Percentiles rank a stretch among this genome's conserved stretches.
These are phyloP conservation scores for Neoascia interrupta DNA, from an alignment of 2,888 invertebrate genomes.

Conservation along the genomic window DNA sequence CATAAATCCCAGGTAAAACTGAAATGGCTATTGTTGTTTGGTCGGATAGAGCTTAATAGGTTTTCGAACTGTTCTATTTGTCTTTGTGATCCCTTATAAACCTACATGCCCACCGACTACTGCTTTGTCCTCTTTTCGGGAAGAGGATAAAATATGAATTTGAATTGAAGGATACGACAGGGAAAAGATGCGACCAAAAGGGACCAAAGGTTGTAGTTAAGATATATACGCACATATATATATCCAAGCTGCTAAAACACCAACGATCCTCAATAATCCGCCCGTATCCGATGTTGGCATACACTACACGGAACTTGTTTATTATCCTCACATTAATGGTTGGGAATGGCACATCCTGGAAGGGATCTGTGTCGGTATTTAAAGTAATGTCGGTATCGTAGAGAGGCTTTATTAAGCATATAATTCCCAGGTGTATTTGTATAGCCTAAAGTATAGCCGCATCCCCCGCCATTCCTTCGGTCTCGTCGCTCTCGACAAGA, in stretches of 20 bases:
- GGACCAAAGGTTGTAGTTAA: slow-evolving; percentile 9
- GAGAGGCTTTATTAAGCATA: slow-evolving; percentile 36
- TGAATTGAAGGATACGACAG: slow-evolving; percentile 24
- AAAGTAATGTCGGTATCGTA: slow-evolving; percentile 54
- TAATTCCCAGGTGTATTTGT: slow-evolving; percentile 59
- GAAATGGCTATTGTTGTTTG: slow-evolving; percentile 40
- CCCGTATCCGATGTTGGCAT: slow-evolving; percentile 46
- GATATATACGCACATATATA: too few relatives aligned
- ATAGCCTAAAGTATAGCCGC: too few relatives aligned
- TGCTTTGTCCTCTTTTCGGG: background rate
- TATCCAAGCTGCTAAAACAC: slow-evolving; percentile 11
- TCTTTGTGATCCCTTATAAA: slow-evolving; percentile 16
- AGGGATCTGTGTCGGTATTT: slow-evolving; percentile 47
- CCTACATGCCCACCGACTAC: background rate
- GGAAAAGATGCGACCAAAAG: slow-evolving; percentile 9
- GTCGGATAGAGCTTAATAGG: slow-evolving; percentile 49
- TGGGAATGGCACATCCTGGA: slow-evolving; percentile 32
- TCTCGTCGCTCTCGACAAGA: too few relatives aligned
- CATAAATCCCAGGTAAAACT: slow-evolving; percentile 46
- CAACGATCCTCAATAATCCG: slow-evolving; percentile 50
- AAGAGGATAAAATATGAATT: slow-evolving; percentile 34
- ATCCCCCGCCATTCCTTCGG: too few relatives aligned
- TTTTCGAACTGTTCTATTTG: slow-evolving; percentile 40
- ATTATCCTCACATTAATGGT: slow-evolving; percentile 59
- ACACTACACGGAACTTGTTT: slow-evolving; percentile 54